Conservation (phyloP, 2,113 vertebrate genomes). For the Myiopsitta monachus region DNA sequence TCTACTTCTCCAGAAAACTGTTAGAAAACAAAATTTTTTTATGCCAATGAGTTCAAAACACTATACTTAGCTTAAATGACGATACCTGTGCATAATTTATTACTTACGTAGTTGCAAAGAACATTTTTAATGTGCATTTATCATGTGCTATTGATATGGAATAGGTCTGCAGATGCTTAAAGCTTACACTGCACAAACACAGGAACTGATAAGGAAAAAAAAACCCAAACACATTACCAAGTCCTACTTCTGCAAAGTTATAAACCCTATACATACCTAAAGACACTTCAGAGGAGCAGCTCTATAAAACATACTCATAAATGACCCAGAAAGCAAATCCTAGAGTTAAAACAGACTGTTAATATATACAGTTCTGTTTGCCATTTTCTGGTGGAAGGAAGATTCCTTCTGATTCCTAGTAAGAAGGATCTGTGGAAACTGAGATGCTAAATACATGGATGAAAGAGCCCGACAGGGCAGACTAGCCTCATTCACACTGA, state of each 20-base stretch:
- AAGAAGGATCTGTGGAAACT: background rate
- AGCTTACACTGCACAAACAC: background rate
- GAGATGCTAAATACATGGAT: background rate
- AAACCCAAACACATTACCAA: fast-evolving
- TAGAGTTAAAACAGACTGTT: background rate
- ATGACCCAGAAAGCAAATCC: background rate
- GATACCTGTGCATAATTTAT: background rate
- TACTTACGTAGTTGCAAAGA: background rate
- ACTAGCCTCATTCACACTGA: background rate
- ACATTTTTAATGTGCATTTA: background rate
- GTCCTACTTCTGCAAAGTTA: background rate
- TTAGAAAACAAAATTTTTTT: background rate
- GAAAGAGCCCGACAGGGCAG: background rate
- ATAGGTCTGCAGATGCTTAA: background rate
- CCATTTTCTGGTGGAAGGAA: background rate
- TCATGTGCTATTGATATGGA: background rate
- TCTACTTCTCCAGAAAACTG: background rate
- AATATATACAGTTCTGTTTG: background rate
- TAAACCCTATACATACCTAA: background rate
- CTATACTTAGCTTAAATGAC: background rate
- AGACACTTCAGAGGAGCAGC: background rate
- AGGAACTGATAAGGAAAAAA: background rate
- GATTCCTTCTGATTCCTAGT: background rate
- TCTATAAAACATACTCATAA: background rate
- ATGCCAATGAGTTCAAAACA: background rate